Evolutionary conservation across 2,888 invertebrate genomes (phyloP).

Genomic region (Oxyteleia sp.): DNA sequence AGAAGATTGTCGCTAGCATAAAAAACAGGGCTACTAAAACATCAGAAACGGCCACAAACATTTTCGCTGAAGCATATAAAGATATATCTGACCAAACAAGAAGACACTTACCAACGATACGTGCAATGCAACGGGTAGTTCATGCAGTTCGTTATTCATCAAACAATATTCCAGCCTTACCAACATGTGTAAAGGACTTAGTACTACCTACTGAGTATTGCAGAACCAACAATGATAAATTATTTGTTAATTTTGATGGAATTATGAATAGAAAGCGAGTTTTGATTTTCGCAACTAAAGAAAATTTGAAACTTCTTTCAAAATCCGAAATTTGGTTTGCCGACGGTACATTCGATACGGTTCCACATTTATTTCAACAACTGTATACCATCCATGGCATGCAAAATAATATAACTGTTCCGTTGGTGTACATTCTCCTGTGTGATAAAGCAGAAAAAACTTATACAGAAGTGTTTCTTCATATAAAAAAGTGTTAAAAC

Average conservation of each 20-base stretch:
- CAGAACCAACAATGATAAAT: not conserved
- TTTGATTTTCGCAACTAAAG: constrained; percentile 2
- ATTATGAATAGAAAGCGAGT: constrained; percentile 8
- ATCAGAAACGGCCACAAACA: not conserved
- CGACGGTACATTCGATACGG: constrained; percentile 11
- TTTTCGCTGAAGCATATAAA: not conserved
- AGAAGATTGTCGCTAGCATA: not conserved
- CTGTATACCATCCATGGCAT: constrained; percentile 26
- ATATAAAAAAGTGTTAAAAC: too few species aligned
- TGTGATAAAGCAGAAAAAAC: constrained; percentile 18
- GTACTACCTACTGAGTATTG: not conserved
- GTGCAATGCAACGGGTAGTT: not conserved
- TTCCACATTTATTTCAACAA: constrained; percentile 7
- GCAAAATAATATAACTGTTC: not conserved
- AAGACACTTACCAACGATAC: not conserved
- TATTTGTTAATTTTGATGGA: constrained; percentile 9
- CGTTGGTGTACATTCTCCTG: constrained; percentile 24
- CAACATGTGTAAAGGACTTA: not conserved
- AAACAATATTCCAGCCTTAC: not conserved
- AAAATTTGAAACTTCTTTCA: constrained; percentile 1
- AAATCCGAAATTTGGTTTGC: constrained; percentile 13
- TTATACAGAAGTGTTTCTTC: not conserved
- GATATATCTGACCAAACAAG: not conserved
- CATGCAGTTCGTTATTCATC: not conserved
- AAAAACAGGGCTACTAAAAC: not conserved